phyloP scores from a whole-genome alignment of 2,797 vertebrate genomes.

The Margarornis squamiger region DNA sequence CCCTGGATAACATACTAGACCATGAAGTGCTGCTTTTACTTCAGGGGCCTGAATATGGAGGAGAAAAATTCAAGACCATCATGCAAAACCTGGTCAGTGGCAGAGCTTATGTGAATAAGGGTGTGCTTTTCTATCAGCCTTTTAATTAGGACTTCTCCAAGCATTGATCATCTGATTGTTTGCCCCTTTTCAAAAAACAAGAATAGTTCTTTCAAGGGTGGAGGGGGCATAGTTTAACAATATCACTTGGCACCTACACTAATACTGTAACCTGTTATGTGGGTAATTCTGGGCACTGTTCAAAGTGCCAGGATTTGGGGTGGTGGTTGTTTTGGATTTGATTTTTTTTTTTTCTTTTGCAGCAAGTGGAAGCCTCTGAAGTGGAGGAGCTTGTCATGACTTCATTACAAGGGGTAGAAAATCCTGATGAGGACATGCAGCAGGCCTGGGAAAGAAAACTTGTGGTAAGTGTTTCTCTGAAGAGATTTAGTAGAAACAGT shows the following conservation, averaged over 20 bases:
- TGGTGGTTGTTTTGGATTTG: neutral
- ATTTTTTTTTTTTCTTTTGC: neutral
- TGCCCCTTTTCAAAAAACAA: neutral
- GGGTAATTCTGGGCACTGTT: neutral
- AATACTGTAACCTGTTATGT: neutral
- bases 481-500: neutral
- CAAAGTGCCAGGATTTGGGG: neutral
- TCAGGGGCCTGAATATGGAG: constrained; percentile 78
- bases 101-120: neutral
- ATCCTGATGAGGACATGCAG: constrained; percentile 22
- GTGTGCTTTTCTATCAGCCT: neutral
- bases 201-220: neutral
- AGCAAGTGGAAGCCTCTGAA: constrained; percentile 81
- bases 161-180: neutral
- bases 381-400: constrained; percentile 60
- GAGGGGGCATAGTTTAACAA: neutral
- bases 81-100: constrained; percentile 80
- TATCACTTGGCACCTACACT: neutral
- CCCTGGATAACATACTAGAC: constrained; percentile 81
- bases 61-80: constrained; percentile 76
- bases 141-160: neutral
- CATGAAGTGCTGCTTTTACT: constrained; percentile 82
- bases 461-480: constrained; percentile 71
- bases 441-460: constrained; percentile 60
- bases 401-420: constrained; percentile 55